Base-by-base conservation (phyloP, 2,888 invertebrate genomes). In the Drosophila rubida region DNA sequence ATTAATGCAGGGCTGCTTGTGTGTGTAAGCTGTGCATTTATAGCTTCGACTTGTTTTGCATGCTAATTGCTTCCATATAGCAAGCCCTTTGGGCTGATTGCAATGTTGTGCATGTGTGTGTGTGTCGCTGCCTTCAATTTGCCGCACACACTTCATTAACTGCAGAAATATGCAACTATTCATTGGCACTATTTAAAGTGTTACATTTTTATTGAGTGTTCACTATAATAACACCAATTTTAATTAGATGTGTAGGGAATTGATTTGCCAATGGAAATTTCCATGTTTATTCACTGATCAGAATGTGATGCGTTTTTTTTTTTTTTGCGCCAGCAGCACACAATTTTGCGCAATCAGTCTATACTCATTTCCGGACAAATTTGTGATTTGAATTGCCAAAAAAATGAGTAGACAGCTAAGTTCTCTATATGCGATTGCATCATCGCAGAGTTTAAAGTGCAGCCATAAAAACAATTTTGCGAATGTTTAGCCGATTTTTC, bases 21-120 rank as follows among this genome's bases (percentile, higher is more conserved):
- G 61, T 63, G 54, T 68, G 62, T 70, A 67, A 71, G 69, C 65
- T 78, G 75, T 83, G 68, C 84, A 80, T 86, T 86, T 78, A 80
- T 80, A 46, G 76, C 72, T 69, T 54, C 55, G 48, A 80, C 84
- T 82, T 82, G 87, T 87, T 82, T 81, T 85, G 87, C 82, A 87
- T 87, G 73, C 85, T 87, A 87, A 87, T 87, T 87, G 87, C 70
- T 65, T 39, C 48, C 13, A 30, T 27, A 50, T 9, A 37, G 14
- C 4, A 8, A 14, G 14, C 45, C 35, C 23, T 42, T 49, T 19
- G 32, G 25, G 13, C 23, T 32, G 22, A 11, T 37, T 13, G 42
- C 27, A 16, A 7, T 16, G 9, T 27, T 16, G 19, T 22, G 35
- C 14, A 4, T 41, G 16, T 19, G 25, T 23, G 30, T 66, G 45